Conservation (phyloP, 2,888 invertebrate species). For the Salticus scenicus region DNA sequence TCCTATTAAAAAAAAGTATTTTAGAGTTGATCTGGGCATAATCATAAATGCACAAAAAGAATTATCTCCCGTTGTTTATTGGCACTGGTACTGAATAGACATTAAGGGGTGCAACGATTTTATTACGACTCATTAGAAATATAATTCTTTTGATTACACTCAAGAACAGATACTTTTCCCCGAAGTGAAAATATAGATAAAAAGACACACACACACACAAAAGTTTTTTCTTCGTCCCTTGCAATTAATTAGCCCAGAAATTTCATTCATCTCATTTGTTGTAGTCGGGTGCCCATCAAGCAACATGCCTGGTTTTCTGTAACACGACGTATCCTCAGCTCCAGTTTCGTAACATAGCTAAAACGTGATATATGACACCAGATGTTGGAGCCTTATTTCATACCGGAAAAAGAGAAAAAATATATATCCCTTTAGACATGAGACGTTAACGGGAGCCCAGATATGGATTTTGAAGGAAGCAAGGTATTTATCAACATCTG, state of each 20-base stretch:
- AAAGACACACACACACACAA: too few species aligned
- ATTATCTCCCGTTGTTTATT: too few species aligned
- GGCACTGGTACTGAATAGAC: too few species aligned
- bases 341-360: conserved; percentile 18
- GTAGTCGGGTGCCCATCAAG: not conserved
- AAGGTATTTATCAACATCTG: conserved; percentile 67
- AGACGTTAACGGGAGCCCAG: not conserved
- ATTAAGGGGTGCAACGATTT: too few species aligned
- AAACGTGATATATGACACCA: conserved; percentile 51
- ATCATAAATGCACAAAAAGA: too few species aligned
- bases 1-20: too few species aligned
- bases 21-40: too few species aligned
- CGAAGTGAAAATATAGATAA: too few species aligned
- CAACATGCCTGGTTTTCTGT: not conserved
- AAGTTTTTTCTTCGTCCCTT: not conserved
- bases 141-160: too few species aligned
- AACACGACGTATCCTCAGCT: not conserved
- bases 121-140: too few species aligned
- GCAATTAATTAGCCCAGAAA: not conserved
- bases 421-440: not conserved
- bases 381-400: conserved; percentile 43
- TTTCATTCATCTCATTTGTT: conserved; percentile 1
- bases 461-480: conserved; percentile 42
- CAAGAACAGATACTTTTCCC: too few species aligned
- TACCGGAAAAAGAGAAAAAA: conserved; percentile 47